Conservation (phyloP, 2,888 invertebrate species). For the Nomada fucata region DNA sequence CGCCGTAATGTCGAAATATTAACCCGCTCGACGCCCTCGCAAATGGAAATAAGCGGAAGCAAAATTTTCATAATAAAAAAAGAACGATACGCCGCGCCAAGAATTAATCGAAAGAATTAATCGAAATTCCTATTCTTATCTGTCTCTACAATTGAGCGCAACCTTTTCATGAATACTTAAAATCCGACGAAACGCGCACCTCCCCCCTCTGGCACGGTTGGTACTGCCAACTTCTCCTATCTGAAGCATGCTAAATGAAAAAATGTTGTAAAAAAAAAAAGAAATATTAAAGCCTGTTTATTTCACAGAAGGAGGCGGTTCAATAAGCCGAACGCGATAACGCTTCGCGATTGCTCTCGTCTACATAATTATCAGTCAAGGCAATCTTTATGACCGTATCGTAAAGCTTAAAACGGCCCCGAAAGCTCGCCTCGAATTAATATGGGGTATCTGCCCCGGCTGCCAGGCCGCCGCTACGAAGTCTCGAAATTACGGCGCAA, state of each 20-base stretch:
- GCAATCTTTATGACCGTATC: constrained; percentile 77
- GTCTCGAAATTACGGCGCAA: constrained; percentile 68
- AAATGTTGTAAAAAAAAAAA: not conserved
- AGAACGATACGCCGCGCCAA: too few species aligned
- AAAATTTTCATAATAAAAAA: too few species aligned
- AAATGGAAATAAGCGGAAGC: too few species aligned
- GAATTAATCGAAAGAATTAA: too few species aligned
- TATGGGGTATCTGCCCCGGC: constrained; percentile 65
- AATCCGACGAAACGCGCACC: too few species aligned
- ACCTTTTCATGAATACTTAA: too few species aligned
- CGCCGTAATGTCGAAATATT: too few species aligned
- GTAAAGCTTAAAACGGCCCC: constrained; percentile 74
- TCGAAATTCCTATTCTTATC: too few species aligned
- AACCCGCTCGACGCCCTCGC: too few species aligned
- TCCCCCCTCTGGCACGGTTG: too few species aligned
- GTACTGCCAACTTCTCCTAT: too few species aligned
- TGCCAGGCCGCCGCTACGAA: constrained; percentile 54
- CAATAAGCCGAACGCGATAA: constrained; percentile 61
- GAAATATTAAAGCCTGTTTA: not conserved
- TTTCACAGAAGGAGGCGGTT: constrained; percentile 21
- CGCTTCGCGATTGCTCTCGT: constrained; percentile 74
- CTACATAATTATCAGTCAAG: constrained; percentile 76
- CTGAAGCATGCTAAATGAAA: not conserved
- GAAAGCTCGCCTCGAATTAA: constrained; percentile 73
- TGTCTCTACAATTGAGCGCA: too few species aligned